These are phyloP conservation scores for Anthopleura xanthogrammica DNA, from an alignment of 92 coral and sea anemone genomes.

Conservation along the genomic window DNA sequence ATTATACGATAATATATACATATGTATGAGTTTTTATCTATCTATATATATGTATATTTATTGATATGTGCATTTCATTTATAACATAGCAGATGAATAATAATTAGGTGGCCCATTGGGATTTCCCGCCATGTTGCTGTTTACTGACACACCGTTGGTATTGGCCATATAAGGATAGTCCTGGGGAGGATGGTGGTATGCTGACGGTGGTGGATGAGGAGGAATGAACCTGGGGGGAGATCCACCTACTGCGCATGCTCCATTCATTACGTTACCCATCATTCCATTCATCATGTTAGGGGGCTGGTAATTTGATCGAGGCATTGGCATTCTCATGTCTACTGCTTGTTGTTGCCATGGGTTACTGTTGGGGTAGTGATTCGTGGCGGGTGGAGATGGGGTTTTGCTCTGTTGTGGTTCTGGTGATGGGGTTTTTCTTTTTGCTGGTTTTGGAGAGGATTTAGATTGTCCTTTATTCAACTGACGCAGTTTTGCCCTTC, in stretches of 20 bases:
- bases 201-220: constrained; percentile 51
- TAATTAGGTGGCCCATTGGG: constrained; percentile 34
- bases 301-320: constrained; percentile 41
- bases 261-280: constrained; percentile 53
- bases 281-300: constrained; percentile 54
- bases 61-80: constrained; percentile 15
- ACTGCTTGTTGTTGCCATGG: constrained; percentile 52
- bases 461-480: constrained; percentile 83
- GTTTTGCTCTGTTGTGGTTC: constrained; percentile 29
- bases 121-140: constrained; percentile 35
- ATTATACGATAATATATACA: constrained; percentile 7
- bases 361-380: constrained; percentile 41
- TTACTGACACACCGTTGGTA: constrained; percentile 11
- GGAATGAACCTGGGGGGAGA: constrained; percentile 49
- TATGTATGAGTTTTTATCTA: constrained; percentile 1
- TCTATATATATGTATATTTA: constrained; percentile 2
- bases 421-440: constrained; percentile 77
- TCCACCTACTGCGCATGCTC: constrained; percentile 48
- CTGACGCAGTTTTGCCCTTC: constrained; percentile 92
- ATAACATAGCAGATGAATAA: constrained; percentile 44
- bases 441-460: constrained; percentile 68
- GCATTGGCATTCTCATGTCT: constrained; percentile 31
- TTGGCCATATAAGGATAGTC: constrained; percentile 49
- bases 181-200: constrained; percentile 48
- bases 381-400: constrained; percentile 32